Evolutionary conservation across 1,140 invertebrate genomes (phyloP).

Genomic region (Caenorhabditis remanei): DNA sequence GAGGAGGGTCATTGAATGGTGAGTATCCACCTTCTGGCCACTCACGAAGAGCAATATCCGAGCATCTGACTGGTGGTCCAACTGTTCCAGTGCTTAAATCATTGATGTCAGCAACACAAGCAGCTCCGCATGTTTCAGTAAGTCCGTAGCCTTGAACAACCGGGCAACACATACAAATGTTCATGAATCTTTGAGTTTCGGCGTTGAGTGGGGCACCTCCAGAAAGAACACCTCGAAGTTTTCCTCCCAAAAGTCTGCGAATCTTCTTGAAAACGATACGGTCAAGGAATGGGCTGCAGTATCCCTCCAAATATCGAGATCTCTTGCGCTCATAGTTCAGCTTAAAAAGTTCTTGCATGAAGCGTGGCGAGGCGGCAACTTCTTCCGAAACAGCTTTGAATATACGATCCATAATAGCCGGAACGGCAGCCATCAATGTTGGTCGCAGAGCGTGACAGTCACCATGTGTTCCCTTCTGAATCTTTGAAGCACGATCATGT

Average conservation of each 20-base stretch:
- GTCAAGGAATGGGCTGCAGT: conserved; percentile 65
- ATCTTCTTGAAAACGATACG: conserved; percentile 65
- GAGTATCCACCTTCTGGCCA: conserved; percentile 62
- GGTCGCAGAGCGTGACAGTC: conserved; percentile 64
- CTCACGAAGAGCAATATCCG: conserved; percentile 59
- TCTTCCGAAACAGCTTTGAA: conserved; percentile 66
- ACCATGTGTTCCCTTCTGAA: conserved; percentile 63
- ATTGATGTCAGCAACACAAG: conserved; percentile 62
- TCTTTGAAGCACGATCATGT: conserved; percentile 63
- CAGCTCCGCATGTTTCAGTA: conserved; percentile 63
- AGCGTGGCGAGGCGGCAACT: conserved; percentile 62
- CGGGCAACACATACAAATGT: conserved; percentile 66
- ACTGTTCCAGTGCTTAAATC: conserved; percentile 63
- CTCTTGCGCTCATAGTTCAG: conserved; percentile 65
- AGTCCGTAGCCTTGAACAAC: conserved; percentile 65
- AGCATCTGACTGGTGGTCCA: conserved; percentile 64
- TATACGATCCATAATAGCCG: conserved; percentile 65
- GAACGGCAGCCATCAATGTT: conserved; percentile 64
- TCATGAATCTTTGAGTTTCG: conserved; percentile 66
- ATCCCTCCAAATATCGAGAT: conserved; percentile 62
- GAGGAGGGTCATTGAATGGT: conserved; percentile 64
- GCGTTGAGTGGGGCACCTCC: conserved; percentile 62
- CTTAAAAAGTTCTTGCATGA: conserved; percentile 65
- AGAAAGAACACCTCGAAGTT: conserved; percentile 59
- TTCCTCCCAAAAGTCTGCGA: conserved; percentile 62